Conservation (phyloP, 2,888 invertebrate genomes). For the Pachliopta kotzebuea region DNA sequence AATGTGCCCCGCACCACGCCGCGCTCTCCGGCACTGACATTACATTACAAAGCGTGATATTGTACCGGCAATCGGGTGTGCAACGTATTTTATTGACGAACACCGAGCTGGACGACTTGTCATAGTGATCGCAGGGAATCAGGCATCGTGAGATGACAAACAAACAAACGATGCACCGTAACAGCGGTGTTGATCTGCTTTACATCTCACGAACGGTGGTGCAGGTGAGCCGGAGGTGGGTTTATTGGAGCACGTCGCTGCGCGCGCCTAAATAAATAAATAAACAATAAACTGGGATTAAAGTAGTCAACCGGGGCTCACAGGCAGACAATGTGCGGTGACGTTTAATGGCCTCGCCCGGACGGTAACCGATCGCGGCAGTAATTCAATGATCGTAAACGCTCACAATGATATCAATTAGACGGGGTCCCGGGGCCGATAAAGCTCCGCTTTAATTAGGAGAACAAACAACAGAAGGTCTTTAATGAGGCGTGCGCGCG, state of each 20-base stretch:
- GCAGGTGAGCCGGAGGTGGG: neutral
- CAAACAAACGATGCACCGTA: no score
- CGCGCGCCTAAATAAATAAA: conserved; percentile 67
- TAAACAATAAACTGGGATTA: conserved; percentile 75
- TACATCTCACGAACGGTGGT: no score
- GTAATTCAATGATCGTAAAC: conserved; percentile 79
- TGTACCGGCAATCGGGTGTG: conserved; percentile 57
- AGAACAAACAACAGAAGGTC: conserved; percentile 78
- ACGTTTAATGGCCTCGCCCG: conserved; percentile 70
- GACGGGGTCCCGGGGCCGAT: conserved; percentile 71
- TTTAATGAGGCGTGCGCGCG: conserved; percentile 76
- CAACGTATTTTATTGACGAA: conserved; percentile 43
- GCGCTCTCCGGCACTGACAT: conserved; percentile 59
- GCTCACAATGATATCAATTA: conserved; percentile 79
- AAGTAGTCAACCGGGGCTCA: conserved; percentile 73
- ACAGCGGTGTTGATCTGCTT: no score
- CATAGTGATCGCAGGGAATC: no score
- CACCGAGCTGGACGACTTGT: conserved; percentile 37
- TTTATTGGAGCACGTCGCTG: neutral
- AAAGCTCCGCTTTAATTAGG: conserved; percentile 79
- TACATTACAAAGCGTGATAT: conserved; percentile 74
- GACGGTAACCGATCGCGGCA: conserved; percentile 67
- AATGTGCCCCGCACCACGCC: conserved; percentile 57
- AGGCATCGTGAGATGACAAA: no score
- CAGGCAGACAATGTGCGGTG: conserved; percentile 73